Percentiles rank a stretch among this genome's conserved stretches.
Conservation (phyloP, 2,888 invertebrate genomes). For the Euclidia mi region DNA sequence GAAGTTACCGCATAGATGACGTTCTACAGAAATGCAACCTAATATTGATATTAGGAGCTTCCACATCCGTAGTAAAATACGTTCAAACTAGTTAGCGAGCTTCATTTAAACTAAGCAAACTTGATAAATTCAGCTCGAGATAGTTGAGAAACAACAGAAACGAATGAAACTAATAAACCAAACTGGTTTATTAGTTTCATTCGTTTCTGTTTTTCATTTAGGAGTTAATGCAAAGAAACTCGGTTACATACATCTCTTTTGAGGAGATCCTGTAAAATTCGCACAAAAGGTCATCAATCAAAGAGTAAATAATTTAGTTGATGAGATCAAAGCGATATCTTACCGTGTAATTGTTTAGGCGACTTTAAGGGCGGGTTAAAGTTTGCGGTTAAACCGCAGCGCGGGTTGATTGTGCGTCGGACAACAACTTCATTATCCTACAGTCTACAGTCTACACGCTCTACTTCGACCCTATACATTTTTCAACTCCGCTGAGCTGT, state of each 20-base stretch:
- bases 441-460: no score
- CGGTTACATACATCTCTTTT: constrained; percentile 25
- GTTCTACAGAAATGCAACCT: not conserved
- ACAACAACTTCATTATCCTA: constrained; percentile 55
- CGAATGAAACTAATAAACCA: constrained; percentile 21
- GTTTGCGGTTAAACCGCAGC: constrained; percentile 35
- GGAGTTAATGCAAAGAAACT: constrained; percentile 29
- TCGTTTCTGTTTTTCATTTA: no score
- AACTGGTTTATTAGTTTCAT: no score
- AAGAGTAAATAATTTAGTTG: constrained; percentile 64
- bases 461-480: constrained; percentile 44
- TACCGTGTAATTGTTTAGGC: constrained; percentile 52
- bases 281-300: constrained; percentile 59
- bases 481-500: constrained; percentile 31
- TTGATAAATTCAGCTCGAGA: not conserved
- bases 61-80: no score
- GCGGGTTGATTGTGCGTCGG: constrained; percentile 38
- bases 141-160: constrained; percentile 8
- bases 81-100: not conserved
- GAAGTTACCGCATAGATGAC: no score
- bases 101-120: constrained; percentile 1
- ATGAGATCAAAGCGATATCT: constrained; percentile 66
- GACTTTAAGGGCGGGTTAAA: constrained; percentile 31
- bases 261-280: constrained; percentile 40
- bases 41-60: constrained; percentile 3